Conservation (phyloP, 2,888 invertebrate species). For the Catocala sponsa region DNA sequence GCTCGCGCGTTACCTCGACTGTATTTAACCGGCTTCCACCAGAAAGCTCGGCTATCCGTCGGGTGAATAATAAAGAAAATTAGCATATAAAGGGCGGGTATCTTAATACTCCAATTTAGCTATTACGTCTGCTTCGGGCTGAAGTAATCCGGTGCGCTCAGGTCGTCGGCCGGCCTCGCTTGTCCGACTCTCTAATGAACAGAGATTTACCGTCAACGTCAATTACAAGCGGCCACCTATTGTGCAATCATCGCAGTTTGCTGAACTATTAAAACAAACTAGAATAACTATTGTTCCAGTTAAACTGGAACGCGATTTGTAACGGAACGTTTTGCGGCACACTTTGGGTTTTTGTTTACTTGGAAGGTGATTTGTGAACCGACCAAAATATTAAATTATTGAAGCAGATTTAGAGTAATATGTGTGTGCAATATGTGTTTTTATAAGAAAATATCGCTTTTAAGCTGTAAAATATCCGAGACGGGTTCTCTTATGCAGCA, state of each 20-base stretch:
- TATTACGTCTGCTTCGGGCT: constrained; percentile 30
- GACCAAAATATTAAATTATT: constrained; percentile 27
- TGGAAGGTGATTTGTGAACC: constrained; percentile 14
- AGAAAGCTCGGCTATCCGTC: constrained; percentile 18
- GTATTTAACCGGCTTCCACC: constrained; percentile 28
- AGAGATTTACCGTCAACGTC: constrained; percentile 35
- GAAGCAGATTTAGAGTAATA: constrained; percentile 18
- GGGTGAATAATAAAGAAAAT: constrained; percentile 45
- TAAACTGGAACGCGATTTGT: constrained; percentile 28
- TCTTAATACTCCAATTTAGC: constrained; percentile 50
- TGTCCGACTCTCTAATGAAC: constrained; percentile 29
- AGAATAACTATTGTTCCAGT: constrained; percentile 28
- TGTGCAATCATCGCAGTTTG: constrained; percentile 34
- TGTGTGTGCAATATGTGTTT: neutral
- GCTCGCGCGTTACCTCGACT: constrained; percentile 6
- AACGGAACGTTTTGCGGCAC: constrained; percentile 24
- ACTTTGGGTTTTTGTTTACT: constrained; percentile 27
- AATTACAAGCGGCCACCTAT: constrained; percentile 34
- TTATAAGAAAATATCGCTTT: neutral
- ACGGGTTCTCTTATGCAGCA: neutral
- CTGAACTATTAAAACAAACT: constrained; percentile 39
- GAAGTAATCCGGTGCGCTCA: constrained; percentile 31
- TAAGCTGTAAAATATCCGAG: neutral
- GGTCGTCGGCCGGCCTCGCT: constrained; percentile 35
- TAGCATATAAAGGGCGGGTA: constrained; percentile 43